A percentile compares a stretch with the other conserved stretches of the same genome.
Conservation (phyloP, 2,888 invertebrate genomes). For the Chymomyza fuscimana region DNA sequence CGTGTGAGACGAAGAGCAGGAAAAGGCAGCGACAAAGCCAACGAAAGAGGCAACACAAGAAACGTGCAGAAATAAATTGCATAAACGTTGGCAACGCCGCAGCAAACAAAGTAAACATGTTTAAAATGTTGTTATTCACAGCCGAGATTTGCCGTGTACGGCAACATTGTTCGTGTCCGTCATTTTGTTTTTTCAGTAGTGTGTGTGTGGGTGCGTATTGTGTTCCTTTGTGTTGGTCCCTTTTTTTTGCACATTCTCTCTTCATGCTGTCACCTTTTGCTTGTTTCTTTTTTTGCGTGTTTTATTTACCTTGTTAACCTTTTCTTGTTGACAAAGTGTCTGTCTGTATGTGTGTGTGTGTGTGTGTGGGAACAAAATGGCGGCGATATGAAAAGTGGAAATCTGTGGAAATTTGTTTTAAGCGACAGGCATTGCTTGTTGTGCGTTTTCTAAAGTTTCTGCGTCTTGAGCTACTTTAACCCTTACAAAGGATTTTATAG, state of each 20-base stretch:
- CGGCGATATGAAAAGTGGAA: conserved; percentile 54
- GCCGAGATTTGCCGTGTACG: conserved; percentile 11
- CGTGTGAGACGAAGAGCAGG: neutral
- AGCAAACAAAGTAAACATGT: conserved; percentile 67
- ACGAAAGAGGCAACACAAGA: conserved; percentile 7
- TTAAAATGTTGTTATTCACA: conserved; percentile 72
- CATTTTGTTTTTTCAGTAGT: neutral
- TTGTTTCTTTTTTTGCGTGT: conserved; percentile 31
- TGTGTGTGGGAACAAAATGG: neutral
- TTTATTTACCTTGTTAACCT: conserved; percentile 71
- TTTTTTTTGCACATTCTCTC: conserved; percentile 35
- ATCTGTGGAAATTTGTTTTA: conserved; percentile 57
- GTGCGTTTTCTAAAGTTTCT: conserved; percentile 26
- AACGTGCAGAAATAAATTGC: conserved; percentile 65
- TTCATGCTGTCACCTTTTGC: conserved; percentile 44
- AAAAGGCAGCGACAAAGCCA: neutral
- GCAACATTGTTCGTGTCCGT: conserved; percentile 44
- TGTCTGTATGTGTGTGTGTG: conserved; percentile 10
- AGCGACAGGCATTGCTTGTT: conserved; percentile 47
- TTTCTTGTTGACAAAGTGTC: conserved; percentile 66
- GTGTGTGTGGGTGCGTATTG: neutral
- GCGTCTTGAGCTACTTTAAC: neutral
- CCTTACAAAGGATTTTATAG: conserved; percentile 7
- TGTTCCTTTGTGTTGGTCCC: conserved; percentile 28
- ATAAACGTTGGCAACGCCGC: conserved; percentile 51